These are phyloP conservation scores for Eurystomus glaucurus DNA, from an alignment of 2,797 vertebrate genomes.

Conservation along the genomic window DNA sequence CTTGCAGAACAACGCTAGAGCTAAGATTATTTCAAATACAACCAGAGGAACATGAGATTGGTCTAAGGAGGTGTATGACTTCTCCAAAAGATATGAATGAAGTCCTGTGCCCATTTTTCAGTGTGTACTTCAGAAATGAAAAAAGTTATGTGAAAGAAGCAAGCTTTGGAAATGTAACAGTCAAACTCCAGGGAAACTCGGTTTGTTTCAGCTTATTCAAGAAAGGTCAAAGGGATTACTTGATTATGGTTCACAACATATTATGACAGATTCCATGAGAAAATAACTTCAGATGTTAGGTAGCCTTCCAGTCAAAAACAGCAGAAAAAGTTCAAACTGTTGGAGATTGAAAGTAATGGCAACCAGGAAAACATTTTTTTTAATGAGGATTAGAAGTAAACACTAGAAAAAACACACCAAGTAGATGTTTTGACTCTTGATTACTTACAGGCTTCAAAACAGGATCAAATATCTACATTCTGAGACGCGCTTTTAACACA, in stretches of 20 bases:
- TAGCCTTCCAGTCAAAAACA: not conserved
- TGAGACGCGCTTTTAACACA: not conserved
- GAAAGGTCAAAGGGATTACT: not conserved
- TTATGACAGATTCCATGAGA: not conserved
- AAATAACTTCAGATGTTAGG: not conserved
- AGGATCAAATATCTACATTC: not conserved
- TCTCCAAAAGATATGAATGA: not conserved
- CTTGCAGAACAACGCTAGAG: not conserved
- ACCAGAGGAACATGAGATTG: not conserved
- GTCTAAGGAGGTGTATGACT: not conserved
- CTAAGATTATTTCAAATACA: not conserved
- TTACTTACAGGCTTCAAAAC: not conserved
- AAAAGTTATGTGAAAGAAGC: not conserved
- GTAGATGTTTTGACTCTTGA: not conserved
- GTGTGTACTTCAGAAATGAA: not conserved
- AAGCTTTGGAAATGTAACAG: not conserved
- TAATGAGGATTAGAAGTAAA: not conserved
- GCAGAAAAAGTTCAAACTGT: not conserved
- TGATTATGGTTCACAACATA: not conserved
- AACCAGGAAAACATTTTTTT: not conserved
- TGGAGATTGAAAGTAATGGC: not conserved
- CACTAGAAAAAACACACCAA: not conserved
- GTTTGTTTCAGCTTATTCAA: not conserved
- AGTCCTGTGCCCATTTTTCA: not conserved
- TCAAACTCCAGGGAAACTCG: not conserved